These are phyloP conservation scores for Epizoanthus rinbou DNA, from an alignment of 92 coral and sea anemone genomes.

Conservation along the genomic window DNA sequence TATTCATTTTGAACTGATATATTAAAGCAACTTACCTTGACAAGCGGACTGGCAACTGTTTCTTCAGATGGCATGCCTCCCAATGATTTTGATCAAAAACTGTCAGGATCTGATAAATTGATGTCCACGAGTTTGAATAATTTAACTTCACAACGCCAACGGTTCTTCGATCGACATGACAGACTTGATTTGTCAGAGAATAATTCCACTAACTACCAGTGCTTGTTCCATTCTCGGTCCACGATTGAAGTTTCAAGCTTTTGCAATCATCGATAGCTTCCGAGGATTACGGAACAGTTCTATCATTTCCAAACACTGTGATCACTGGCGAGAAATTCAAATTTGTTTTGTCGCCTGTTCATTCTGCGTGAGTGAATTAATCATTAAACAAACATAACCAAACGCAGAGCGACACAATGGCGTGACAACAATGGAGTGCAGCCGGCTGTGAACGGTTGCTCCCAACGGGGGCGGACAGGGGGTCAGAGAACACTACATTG, in stretches of 20 bases:
- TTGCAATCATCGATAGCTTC: neutral
- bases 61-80: conserved; percentile 19
- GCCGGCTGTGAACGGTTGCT: no score
- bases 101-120: conserved; percentile 40
- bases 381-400: neutral
- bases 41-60: conserved; percentile 2
- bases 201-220: neutral
- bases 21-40: conserved; percentile 12
- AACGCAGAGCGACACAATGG: no score
- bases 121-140: neutral
- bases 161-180: neutral
- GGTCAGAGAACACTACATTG: no score
- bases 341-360: neutral
- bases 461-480: no score
- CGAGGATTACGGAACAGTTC: neutral
- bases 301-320: neutral
- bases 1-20: neutral
- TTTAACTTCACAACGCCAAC: conserved; percentile 1
- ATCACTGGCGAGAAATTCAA: conserved; percentile 7
- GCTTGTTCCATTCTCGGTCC: neutral
- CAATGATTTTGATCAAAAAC: neutral
- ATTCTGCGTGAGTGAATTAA: neutral
- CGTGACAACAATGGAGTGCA: neutral
- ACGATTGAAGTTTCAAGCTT: neutral
- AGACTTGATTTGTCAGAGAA: neutral